These are phyloP conservation scores for Zaprionus kolodkinae DNA, from an alignment of 1,140 invertebrate genomes.

Conservation along the genomic window DNA sequence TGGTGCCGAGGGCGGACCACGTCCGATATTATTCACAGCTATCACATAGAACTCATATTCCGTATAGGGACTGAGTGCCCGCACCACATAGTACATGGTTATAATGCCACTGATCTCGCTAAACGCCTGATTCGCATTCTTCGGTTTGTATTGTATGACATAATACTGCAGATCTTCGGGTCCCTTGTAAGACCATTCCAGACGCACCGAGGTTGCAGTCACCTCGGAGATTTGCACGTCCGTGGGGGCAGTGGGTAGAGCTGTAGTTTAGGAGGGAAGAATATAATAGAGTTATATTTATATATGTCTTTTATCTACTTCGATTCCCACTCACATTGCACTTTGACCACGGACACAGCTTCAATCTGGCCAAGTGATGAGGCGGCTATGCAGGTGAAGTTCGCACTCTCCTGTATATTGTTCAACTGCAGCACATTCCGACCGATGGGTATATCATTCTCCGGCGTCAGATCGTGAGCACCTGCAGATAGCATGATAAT, in stretches of 20 bases:
- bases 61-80: conserved; percentile 95
- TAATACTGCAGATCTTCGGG: conserved; percentile 95
- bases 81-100: conserved; percentile 95
- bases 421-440: conserved; percentile 93
- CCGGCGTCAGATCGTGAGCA: conserved; percentile 91
- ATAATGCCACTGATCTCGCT: conserved; percentile 96
- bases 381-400: conserved; percentile 98
- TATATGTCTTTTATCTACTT: background rate
- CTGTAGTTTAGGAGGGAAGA: conserved; percentile 9
- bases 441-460: conserved; percentile 93
- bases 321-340: conserved; percentile 91
- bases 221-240: conserved; percentile 95
- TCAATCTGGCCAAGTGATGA: conserved; percentile 97
- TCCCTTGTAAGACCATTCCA: conserved; percentile 95
- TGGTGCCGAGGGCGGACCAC: conserved; percentile 93
- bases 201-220: conserved; percentile 94
- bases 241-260: conserved; percentile 94
- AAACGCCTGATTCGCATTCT: conserved; percentile 92
- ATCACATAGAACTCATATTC: conserved; percentile 98
- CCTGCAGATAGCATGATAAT: conserved; percentile 70
- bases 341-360: conserved; percentile 93
- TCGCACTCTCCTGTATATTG: conserved; percentile 95
- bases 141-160: conserved; percentile 97
- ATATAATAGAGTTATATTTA: no score
- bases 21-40: conserved; percentile 96